These are phyloP conservation scores for Sterrhoptilus dennistouni DNA, from an alignment of 2,113 vertebrate genomes.

Conservation along the genomic window DNA sequence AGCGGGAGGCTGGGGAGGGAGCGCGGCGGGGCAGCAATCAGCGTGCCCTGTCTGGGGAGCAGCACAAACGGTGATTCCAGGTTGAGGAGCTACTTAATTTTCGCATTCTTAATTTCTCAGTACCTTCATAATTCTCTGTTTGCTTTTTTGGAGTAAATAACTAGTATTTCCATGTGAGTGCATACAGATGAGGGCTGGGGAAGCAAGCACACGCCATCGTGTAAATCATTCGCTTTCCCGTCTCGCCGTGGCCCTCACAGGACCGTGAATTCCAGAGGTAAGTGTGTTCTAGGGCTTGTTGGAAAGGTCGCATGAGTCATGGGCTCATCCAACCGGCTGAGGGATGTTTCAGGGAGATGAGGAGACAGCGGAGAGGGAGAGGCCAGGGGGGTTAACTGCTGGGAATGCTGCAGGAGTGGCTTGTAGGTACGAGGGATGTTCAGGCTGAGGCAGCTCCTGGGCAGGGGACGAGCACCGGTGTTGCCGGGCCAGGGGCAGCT, in stretches of 20 bases:
- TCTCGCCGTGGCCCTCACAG: neutral
- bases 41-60: neutral
- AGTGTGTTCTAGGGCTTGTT: neutral
- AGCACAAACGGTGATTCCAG: neutral
- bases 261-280: neutral
- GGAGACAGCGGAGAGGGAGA: neutral
- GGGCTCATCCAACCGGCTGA: neutral
- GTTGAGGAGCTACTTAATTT: neutral
- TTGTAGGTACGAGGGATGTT: neutral
- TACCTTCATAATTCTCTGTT: neutral
- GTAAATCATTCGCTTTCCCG: neutral
- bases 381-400: neutral
- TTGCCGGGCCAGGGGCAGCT: neutral
- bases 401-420: neutral
- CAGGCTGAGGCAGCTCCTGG: neutral
- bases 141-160: constrained; percentile 1
- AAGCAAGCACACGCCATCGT: neutral
- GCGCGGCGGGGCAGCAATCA: neutral
- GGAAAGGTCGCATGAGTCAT: constrained; percentile 57
- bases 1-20: neutral
- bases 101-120: neutral
- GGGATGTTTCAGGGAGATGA: neutral
- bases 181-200: neutral
- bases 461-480: neutral
- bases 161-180: neutral